Conservation (phyloP, 2,113 vertebrate species). For the Macroglossus sobrinus region DNA sequence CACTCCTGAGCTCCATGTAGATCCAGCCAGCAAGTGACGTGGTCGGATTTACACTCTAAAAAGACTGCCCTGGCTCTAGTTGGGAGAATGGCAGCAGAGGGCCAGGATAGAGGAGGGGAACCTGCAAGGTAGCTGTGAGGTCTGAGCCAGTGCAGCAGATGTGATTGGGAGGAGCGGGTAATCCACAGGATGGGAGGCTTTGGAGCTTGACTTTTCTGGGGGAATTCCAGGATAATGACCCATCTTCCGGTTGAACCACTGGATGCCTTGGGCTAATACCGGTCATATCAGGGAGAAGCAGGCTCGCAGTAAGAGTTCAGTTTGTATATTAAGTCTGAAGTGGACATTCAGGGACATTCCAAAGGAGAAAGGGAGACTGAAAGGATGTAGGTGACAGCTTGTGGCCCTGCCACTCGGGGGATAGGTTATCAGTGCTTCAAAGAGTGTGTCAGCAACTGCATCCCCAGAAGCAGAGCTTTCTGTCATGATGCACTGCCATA, state of each 20-base stretch:
- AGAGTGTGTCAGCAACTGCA: neutral
- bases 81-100: neutral
- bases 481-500: rapidly evolving
- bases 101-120: rapidly evolving
- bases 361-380: neutral
- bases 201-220: neutral
- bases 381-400: neutral
- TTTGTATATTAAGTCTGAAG: neutral
- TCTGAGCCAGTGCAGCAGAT: neutral
- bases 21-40: neutral
- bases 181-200: neutral
- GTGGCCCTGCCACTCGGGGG: neutral
- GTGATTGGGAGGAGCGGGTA: too few relatives aligned
- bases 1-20: neutral
- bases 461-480: conserved; percentile 1
- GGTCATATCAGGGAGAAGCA: neutral
- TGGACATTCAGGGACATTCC: neutral
- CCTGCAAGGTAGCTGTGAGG: neutral
- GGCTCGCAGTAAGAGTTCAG: neutral
- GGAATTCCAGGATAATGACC: neutral
- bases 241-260: neutral
- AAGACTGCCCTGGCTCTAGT: neutral
- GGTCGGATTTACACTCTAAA: neutral
- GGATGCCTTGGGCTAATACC: neutral
- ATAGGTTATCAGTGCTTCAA: neutral